Conservation (phyloP, 2,888 invertebrate genomes). For the Clostera curtula region DNA sequence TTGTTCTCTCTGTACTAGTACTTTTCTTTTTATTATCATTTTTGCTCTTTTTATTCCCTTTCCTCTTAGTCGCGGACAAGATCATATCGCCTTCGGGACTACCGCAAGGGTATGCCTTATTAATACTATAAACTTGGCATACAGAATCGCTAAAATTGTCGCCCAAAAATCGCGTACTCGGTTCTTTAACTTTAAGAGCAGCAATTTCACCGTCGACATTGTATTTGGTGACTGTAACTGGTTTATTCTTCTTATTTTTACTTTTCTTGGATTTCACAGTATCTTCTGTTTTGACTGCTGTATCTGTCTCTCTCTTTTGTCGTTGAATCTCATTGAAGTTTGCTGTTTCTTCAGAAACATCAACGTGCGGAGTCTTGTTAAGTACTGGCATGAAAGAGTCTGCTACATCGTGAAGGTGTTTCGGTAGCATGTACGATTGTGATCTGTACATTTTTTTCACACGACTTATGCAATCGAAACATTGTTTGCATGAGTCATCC, state of each 20-base stretch:
- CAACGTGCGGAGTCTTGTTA: too few species aligned
- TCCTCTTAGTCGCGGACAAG: slow-evolving; percentile 29
- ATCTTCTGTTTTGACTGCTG: slow-evolving; percentile 8
- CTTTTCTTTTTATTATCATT: slow-evolving; percentile 16
- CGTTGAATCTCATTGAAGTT: slow-evolving; percentile 18
- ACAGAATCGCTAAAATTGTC: slow-evolving; percentile 13
- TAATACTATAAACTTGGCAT: slow-evolving; percentile 47
- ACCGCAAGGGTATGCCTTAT: slow-evolving; percentile 40
- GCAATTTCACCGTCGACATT: slow-evolving; percentile 36
- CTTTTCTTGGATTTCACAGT: slow-evolving; percentile 18
- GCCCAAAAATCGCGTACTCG: slow-evolving; percentile 11
- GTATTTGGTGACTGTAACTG: slow-evolving; percentile 44
- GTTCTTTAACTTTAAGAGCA: slow-evolving; percentile 49
- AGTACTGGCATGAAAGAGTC: too few species aligned
- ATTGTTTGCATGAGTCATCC: slow-evolving; percentile 32
- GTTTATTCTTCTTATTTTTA: slow-evolving; percentile 27
- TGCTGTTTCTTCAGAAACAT: slow-evolving; percentile 25
- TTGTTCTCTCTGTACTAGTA: slow-evolving; percentile 11
- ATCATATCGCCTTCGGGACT: slow-evolving; percentile 34
- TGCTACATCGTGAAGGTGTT: too few species aligned
- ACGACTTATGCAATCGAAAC: slow-evolving; percentile 41
- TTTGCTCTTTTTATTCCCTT: slow-evolving; percentile 31
- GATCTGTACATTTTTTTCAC: slow-evolving; percentile 32
- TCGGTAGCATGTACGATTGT: slow-evolving; percentile 11
- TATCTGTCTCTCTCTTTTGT: slow-evolving; percentile 23